A percentile compares a stretch with the other conserved stretches of the same genome.
Evolutionary conservation across 2,888 invertebrate species (phyloP).

Genomic region (Eupithecia exiguata): DNA sequence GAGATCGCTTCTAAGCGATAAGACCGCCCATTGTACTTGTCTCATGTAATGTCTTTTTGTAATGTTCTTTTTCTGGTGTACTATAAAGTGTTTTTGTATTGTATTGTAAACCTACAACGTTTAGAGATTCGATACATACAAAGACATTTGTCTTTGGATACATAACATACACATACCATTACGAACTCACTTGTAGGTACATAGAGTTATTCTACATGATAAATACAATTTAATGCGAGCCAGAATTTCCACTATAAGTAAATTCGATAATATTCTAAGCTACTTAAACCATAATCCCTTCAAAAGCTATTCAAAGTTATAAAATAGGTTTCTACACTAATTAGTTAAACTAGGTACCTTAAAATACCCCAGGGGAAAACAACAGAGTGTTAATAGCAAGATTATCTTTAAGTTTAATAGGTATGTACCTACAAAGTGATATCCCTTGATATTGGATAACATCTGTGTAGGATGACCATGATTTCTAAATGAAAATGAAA

Average conservation of each 20-base stretch:
- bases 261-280: not conserved
- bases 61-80: too few species aligned
- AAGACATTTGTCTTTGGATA: too few species aligned
- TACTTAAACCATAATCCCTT: not conserved
- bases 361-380: not conserved
- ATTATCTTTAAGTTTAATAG: not conserved
- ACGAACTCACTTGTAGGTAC: not conserved
- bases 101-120: too few species aligned
- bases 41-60: too few species aligned
- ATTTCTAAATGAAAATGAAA: not conserved
- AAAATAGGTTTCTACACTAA: not conserved
- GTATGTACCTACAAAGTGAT: not conserved
- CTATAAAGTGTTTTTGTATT: too few species aligned
- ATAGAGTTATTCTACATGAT: not conserved
- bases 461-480: not conserved
- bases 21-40: too few species aligned
- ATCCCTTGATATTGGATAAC: not conserved
- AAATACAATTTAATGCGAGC: not conserved
- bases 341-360: not conserved
- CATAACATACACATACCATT: too few species aligned
- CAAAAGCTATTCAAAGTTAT: constrained; percentile 1
- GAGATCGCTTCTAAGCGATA: too few species aligned
- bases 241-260: not conserved
- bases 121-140: too few species aligned
- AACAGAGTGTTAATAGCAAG: not conserved